Evolutionary conservation across 37 sponge, comb jelly and placozoan genomes (phyloP), one percentile per base, ranked within the genome.

Genomic region (Crambe crambe): DNA sequence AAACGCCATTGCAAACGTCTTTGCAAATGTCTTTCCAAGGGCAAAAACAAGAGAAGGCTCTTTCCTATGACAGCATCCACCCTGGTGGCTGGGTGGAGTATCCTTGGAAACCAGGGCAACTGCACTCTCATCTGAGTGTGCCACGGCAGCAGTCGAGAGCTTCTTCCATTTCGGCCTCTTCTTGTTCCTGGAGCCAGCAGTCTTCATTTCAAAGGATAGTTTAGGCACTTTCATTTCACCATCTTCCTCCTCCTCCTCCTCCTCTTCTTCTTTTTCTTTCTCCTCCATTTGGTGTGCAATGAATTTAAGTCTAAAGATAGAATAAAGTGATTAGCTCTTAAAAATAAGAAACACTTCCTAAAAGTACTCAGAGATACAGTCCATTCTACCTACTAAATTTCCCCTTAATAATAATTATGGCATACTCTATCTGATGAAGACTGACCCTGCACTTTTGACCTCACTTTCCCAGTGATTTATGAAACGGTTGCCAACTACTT

Each of bases 391-490:
- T n/a, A n/a, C n/a, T n/a, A n/a, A n/a, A n/a, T n/a, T n/a, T n/a
- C n/a, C n/a, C n/a, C n/a, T n/a, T n/a, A n/a, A n/a, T n/a, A n/a
- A n/a, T n/a, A n/a, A n/a, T n/a, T n/a, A n/a, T n/a, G n/a, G n/a
- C n/a, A n/a, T n/a, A n/a, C n/a, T n/a, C n/a, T n/a, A n/a, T n/a
- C n/a, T n/a, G n/a, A n/a, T n/a, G n/a, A 47, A 15, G 51, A 68
- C 73, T 42, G 65, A 93, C 91, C 67, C 65, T 26, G 95, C 56
- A 66, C 74, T 89, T 43, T 84, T 58, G 9, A 91, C n/a, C 47
- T 94, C 74, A 27, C 80, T 65, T 2, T 96, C 67, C 94, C 92
- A 96, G 34, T 71, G 73, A 23, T 42, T 72, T 60, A 77, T 63
- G 47, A 96, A 94, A 23, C 70, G 6, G 0, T 89, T 78, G 6